Evolutionary conservation across 1,140 invertebrate genomes (phyloP).

Genomic region (Bilobella aurantiaca): DNA sequence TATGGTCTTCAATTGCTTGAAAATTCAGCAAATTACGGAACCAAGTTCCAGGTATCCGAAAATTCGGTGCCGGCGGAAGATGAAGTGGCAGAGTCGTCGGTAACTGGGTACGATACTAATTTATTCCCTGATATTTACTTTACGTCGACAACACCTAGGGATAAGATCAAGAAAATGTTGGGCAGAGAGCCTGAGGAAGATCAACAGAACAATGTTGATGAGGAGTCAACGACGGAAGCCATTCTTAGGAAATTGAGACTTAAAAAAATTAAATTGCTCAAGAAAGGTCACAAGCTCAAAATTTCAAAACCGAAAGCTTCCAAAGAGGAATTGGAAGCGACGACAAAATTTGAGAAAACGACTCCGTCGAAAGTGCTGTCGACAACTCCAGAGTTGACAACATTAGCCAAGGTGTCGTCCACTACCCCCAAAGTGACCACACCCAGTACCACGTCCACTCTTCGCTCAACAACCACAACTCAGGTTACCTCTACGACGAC

Average conservation of each 20-base stretch:
- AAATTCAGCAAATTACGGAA: constrained; percentile 28
- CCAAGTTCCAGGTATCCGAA: constrained; percentile 11
- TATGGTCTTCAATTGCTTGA: constrained; percentile 27
- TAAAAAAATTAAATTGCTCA: constrained; percentile 15
- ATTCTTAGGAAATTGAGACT: constrained; percentile 8
- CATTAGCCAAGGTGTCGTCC: neutral
- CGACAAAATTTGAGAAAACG: no score
- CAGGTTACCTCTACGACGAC: neutral
- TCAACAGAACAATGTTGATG: neutral
- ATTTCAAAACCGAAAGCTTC: neutral
- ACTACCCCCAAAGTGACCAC: constrained; percentile 9
- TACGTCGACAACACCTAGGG: constrained; percentile 24
- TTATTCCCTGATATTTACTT: constrained; percentile 36
- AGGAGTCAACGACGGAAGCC: constrained; percentile 4
- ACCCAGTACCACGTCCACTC: neutral
- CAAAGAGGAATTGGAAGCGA: no score
- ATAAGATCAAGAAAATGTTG: constrained; percentile 5
- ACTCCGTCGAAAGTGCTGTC: neutral
- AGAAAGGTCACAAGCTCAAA: neutral
- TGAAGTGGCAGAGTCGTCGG: neutral
- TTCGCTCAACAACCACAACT: constrained; percentile 1
- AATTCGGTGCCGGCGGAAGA: constrained; percentile 1
- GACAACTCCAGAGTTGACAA: constrained; percentile 5
- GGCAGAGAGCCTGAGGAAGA: neutral
- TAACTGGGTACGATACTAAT: constrained; percentile 28